A percentile compares a stretch with the other conserved stretches of the same genome.
Conservation (phyloP, 2,888 invertebrate species). For the Torymus aiolomorphi region DNA sequence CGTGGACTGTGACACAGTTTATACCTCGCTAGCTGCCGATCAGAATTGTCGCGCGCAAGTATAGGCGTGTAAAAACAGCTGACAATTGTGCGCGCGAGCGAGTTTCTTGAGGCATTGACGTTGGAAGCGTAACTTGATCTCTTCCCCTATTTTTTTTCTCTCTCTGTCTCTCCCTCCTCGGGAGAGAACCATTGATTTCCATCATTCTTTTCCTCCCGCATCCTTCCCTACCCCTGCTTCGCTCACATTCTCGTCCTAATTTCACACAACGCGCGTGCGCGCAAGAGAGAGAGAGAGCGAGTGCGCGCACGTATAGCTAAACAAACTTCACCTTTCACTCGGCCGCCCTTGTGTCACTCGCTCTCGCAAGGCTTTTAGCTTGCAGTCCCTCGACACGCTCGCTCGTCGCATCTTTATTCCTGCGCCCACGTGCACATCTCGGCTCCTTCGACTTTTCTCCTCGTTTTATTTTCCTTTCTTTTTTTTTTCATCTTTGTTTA, state of each 20-base stretch:
- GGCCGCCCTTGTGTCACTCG: neutral
- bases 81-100: too few relatives aligned
- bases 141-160: too few relatives aligned
- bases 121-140: too few relatives aligned
- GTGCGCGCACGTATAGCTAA: neutral
- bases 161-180: neutral
- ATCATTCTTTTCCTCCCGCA: slow-evolving; percentile 11
- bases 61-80: too few relatives aligned
- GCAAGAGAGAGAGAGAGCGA: too few relatives aligned
- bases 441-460: neutral
- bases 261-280: slow-evolving; percentile 10
- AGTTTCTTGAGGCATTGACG: too few relatives aligned
- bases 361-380: neutral
- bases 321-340: slow-evolving; percentile 15
- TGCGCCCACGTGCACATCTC: neutral
- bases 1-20: too few relatives aligned
- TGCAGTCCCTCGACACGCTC: too few relatives aligned
- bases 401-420: too few relatives aligned
- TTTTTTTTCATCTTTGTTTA: slow-evolving; percentile 12
- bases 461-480: neutral
- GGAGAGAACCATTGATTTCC: slow-evolving; percentile 38
- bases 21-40: too few relatives aligned
- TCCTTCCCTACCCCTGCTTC: neutral
- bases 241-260: slow-evolving; percentile 25
- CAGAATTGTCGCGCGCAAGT: too few relatives aligned